phyloP scores from a whole-genome alignment of 2,888 invertebrate genomes.

The Aporophyla lueneburgensis region DNA sequence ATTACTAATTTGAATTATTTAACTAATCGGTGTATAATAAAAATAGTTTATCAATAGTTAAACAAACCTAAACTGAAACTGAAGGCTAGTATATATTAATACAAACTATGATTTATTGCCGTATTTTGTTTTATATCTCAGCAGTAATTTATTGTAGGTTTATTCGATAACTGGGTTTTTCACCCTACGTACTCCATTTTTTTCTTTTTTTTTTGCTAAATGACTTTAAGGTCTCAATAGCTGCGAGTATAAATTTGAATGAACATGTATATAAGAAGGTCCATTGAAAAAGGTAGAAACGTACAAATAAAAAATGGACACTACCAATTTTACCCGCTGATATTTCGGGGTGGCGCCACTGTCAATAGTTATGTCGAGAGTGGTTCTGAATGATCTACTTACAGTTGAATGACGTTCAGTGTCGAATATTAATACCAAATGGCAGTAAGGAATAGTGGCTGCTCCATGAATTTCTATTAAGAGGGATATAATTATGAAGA shows the following conservation, averaged over 20 bases:
- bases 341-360: constrained; percentile 37
- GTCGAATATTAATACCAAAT: neutral
- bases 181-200: constrained; percentile 8
- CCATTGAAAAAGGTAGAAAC: neutral
- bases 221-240: neutral
- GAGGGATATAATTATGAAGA: neutral
- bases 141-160: neutral
- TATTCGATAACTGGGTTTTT: constrained; percentile 5
- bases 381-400: neutral
- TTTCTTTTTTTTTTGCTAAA: neutral
- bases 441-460: neutral
- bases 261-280: neutral
- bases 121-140: neutral
- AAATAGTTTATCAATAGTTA: neutral
- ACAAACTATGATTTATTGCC: neutral
- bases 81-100: neutral
- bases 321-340: neutral
- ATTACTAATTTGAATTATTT: neutral
- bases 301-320: neutral
- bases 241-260: neutral
- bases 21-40: neutral
- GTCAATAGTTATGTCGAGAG: neutral
- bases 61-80: neutral
- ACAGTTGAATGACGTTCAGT: neutral
- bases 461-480: neutral